Conservation (phyloP, 2,113 vertebrate genomes). For the Gymnarchus niloticus region DNA sequence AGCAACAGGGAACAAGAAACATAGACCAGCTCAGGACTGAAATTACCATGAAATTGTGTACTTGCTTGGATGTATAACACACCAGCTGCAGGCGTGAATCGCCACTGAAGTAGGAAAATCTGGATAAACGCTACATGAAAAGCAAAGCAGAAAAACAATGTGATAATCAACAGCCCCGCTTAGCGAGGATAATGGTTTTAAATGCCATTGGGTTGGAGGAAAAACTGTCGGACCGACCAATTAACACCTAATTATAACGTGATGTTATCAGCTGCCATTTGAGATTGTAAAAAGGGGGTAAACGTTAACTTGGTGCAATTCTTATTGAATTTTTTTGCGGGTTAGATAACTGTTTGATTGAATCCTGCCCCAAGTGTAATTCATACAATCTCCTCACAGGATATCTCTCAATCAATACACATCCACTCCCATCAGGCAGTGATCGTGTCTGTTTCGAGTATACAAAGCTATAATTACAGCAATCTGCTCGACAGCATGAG, state of each 20-base stretch:
- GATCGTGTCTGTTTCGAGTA: neutral
- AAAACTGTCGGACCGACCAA: neutral
- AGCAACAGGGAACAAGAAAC: neutral
- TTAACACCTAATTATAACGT: neutral
- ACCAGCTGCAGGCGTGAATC: no score
- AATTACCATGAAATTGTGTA: neutral
- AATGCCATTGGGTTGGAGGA: neutral
- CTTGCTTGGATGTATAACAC: no score
- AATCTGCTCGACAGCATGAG: neutral
- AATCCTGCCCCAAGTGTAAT: neutral
- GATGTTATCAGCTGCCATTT: neutral
- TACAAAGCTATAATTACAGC: neutral
- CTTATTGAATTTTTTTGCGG: neutral
- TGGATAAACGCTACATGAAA: no score
- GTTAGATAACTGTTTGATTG: neutral
- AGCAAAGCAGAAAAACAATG: no score
- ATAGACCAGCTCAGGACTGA: neutral
- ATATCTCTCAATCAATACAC: constrained; percentile 10
- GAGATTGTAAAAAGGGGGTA: neutral
- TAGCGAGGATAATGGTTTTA: neutral
- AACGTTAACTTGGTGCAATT: neutral
- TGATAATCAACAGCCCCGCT: neutral
- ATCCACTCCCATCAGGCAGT: neutral
- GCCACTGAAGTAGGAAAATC: no score
- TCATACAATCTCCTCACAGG: neutral